A percentile compares a stretch with the other conserved stretches of the same genome.
Conservation (phyloP, 2,113 vertebrate species). For the Casuarius casuarius region DNA sequence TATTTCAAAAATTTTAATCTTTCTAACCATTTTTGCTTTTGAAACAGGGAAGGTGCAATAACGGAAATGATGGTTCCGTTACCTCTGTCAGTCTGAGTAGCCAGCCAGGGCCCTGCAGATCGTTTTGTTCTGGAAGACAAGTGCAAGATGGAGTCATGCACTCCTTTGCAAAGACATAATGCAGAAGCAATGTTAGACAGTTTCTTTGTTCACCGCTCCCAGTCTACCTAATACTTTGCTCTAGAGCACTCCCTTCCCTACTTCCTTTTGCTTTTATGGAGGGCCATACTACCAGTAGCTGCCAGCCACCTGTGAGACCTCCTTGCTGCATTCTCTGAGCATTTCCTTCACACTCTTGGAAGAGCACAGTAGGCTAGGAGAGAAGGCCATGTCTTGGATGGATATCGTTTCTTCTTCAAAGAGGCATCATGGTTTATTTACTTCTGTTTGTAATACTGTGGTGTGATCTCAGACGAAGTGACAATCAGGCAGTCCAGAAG, state of each 20-base stretch:
- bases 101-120: not conserved
- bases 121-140: not conserved
- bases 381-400: not conserved
- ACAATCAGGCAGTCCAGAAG: not conserved
- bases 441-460: not conserved
- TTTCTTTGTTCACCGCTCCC: not conserved
- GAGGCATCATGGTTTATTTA: not conserved
- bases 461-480: not conserved
- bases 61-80: not conserved
- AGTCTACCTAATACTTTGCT: not conserved
- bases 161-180: not conserved
- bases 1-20: not conserved
- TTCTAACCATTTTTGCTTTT: not conserved
- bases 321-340: not conserved
- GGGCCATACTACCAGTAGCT: not conserved
- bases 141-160: accelerated
- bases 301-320: not conserved
- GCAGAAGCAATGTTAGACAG: not conserved
- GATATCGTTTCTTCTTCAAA: not conserved
- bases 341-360: not conserved
- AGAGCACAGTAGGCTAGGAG: not conserved
- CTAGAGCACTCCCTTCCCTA: not conserved
- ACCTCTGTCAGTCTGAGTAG: not conserved
- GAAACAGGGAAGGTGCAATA: not conserved
- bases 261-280: not conserved